Evolutionary conservation across 1,140 invertebrate species (phyloP).

Genomic region (Drosophila subobscura): DNA sequence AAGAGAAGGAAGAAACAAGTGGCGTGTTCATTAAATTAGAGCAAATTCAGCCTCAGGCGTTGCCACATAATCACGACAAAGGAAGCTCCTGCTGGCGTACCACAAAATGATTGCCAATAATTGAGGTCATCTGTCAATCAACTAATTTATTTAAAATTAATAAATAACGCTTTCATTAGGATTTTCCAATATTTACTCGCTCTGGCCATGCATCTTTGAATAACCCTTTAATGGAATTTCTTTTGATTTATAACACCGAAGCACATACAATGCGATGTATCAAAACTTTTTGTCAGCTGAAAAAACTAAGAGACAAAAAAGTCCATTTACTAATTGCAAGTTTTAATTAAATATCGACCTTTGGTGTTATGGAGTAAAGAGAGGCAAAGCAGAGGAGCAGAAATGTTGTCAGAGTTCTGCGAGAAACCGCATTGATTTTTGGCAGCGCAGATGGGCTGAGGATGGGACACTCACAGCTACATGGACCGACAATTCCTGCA

Average conservation of each 20-base stretch:
- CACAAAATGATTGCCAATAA: conserved; percentile 30
- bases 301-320: conserved; percentile 3
- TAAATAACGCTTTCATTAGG: no score
- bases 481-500: conserved; percentile 2
- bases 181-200: background rate
- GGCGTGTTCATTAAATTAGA: conserved; percentile 66
- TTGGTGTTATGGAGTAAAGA: conserved; percentile 33
- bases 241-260: conserved; percentile 30
- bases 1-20: conserved; percentile 43
- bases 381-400: conserved; percentile 22
- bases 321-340: conserved; percentile 56
- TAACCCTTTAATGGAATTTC: conserved; percentile 10
- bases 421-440: conserved; percentile 53
- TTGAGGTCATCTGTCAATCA: conserved; percentile 10
- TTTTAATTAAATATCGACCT: conserved; percentile 74
- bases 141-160: conserved; percentile 3
- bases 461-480: no score
- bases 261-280: conserved; percentile 26
- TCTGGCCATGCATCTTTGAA: no score
- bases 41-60: conserved; percentile 35
- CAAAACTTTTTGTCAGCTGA: conserved; percentile 40
- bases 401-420: conserved; percentile 27
- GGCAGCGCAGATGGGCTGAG: conserved; percentile 17
- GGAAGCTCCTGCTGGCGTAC: background rate
- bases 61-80: conserved; percentile 21